Evolutionary conservation across 2,797 vertebrate genomes (phyloP).

Genomic region (Pangasius sanitwongsei): DNA sequence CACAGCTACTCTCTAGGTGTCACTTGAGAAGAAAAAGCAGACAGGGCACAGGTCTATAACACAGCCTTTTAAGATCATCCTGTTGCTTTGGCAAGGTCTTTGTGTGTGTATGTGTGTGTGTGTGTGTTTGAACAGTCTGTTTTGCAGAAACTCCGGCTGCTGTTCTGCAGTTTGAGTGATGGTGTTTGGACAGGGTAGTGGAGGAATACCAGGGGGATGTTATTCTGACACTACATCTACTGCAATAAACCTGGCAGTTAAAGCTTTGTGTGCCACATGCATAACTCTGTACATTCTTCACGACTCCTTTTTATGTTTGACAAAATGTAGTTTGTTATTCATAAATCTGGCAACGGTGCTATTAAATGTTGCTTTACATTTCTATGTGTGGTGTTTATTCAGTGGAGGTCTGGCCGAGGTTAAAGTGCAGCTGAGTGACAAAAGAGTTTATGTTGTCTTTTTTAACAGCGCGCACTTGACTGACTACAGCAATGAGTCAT

Average conservation of each 20-base stretch:
- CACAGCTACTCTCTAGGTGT: conserved; percentile 31
- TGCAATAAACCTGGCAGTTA: conserved; percentile 37
- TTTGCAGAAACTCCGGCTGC: conserved; percentile 17
- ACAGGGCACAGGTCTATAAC: conserved; percentile 23
- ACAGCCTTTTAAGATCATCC: conserved; percentile 39
- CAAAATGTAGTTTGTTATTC: neutral
- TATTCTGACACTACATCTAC: conserved; percentile 40
- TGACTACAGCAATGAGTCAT: neutral
- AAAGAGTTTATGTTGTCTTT: neutral
- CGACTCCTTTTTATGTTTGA: neutral
- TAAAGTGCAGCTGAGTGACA: neutral
- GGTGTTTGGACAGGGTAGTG: conserved; percentile 49
- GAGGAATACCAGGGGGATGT: conserved; percentile 43
- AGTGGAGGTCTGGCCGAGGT: neutral
- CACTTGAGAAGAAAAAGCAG: conserved; percentile 23
- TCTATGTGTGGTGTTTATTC: neutral
- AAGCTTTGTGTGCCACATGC: conserved; percentile 19
- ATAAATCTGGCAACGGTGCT: neutral
- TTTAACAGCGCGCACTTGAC: neutral
- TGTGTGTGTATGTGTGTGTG: neutral
- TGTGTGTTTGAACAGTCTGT: conserved; percentile 34
- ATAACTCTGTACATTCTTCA: neutral
- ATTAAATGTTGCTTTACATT: neutral
- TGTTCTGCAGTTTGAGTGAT: conserved; percentile 43
- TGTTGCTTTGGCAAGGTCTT: conserved; percentile 14